Evolutionary conservation across 2,888 invertebrate genomes (phyloP).

Genomic region (Ferdinandea cuprea): DNA sequence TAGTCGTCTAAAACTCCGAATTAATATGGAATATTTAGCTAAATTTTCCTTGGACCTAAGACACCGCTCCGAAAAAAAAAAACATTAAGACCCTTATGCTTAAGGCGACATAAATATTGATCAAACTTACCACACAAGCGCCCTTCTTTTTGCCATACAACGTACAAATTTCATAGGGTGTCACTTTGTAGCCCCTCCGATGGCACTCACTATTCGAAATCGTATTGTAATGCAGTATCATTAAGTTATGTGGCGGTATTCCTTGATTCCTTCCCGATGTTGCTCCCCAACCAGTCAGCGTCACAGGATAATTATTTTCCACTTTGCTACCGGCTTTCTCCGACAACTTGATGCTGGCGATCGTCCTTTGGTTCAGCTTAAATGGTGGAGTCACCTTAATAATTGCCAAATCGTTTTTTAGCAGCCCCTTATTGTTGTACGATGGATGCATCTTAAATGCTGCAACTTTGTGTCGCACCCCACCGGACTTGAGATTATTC

Average conservation of each 20-base stretch:
- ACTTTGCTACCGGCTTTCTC: constrained; percentile 75
- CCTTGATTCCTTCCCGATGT: constrained; percentile 76
- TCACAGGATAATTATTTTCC: constrained; percentile 77
- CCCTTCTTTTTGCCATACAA: constrained; percentile 78
- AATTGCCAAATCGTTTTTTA: constrained; percentile 80
- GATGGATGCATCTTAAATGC: constrained; percentile 79
- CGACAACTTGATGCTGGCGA: constrained; percentile 77
- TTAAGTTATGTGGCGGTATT: constrained; percentile 78
- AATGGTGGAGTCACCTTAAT: constrained; percentile 79
- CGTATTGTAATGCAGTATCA: constrained; percentile 80
- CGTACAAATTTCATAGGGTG: constrained; percentile 81
- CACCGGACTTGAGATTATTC: constrained; percentile 77
- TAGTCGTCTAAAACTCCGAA: too few relatives aligned
- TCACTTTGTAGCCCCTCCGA: constrained; percentile 79
- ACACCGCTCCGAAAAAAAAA: neutral
- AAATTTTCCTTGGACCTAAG: too few relatives aligned
- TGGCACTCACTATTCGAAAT: constrained; percentile 81
- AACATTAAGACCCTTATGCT: neutral
- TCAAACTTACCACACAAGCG: constrained; percentile 80
- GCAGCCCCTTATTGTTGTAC: constrained; percentile 76
- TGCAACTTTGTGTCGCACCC: constrained; percentile 77
- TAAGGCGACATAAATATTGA: too few relatives aligned
- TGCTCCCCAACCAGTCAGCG: constrained; percentile 82
- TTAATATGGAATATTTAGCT: too few relatives aligned
- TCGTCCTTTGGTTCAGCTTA: constrained; percentile 75